These are phyloP conservation scores for Exaiptasia diaphana DNA, from an alignment of 64 coral and sea anemone genomes.

Conservation along the genomic window DNA sequence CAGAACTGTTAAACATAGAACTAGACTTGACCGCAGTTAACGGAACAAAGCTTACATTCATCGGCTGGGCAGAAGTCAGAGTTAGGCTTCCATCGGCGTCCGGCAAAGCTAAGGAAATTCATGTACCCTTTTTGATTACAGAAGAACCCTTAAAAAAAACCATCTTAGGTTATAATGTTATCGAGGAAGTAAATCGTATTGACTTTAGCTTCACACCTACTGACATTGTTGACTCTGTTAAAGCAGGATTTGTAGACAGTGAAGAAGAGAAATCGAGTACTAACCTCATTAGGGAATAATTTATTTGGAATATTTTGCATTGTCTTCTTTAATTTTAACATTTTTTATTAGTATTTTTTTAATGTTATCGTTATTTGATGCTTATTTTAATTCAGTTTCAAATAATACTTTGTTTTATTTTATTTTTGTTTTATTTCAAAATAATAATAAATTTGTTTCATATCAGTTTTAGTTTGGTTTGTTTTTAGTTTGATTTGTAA, in stretches of 20 bases:
- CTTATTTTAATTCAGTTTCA: conserved; percentile 3
- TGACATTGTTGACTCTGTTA: not conserved
- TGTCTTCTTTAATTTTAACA: not conserved
- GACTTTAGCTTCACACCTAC: not conserved
- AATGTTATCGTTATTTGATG: not conserved
- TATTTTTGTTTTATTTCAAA: not conserved
- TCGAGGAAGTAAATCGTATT: not conserved
- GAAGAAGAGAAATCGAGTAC: too few relatives aligned
- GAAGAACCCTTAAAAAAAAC: not conserved
- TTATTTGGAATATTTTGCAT: too few relatives aligned
- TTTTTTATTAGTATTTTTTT: not conserved
- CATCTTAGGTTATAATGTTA: conserved; percentile 2
- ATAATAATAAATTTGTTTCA: too few relatives aligned
- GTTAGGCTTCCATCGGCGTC: not conserved
- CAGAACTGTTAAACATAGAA: not conserved
- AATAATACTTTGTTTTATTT: not conserved
- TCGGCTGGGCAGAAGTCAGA: not conserved
- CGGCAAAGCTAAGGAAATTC: too few relatives aligned
- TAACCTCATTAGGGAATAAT: too few relatives aligned
- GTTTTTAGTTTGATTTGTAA: too few relatives aligned
- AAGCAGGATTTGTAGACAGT: not conserved
- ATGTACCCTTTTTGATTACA: too few relatives aligned
- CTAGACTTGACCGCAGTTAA: conserved; percentile 25
- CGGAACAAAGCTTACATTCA: not conserved
- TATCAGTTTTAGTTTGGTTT: too few relatives aligned